Conservation (phyloP, 2,888 invertebrate species). For the Dichetophora obliterata region DNA sequence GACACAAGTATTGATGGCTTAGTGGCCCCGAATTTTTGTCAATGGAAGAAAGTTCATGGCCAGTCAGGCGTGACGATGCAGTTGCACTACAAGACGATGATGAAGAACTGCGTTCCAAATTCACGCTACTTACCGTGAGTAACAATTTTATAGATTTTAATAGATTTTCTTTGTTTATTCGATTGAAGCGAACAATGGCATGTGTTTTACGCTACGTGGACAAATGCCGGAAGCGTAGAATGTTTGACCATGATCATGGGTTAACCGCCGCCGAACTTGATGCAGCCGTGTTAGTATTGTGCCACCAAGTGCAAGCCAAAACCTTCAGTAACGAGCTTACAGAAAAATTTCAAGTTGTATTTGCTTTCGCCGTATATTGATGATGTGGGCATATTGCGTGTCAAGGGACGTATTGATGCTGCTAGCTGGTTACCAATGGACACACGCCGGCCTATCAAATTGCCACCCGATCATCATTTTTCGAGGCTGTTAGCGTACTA, state of each 20-base stretch:
- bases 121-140: neutral
- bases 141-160: neutral
- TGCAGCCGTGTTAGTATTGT: neutral
- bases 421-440: constrained; percentile 42
- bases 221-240: neutral
- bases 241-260: neutral
- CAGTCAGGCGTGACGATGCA: neutral
- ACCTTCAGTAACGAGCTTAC: neutral
- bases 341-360: neutral
- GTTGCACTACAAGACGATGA: neutral
- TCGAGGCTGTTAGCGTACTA: constrained; percentile 32
- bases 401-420: constrained; percentile 37
- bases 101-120: neutral
- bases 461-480: constrained; percentile 42
- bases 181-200: constrained; percentile 6
- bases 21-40: neutral
- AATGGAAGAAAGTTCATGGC: neutral
- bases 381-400: neutral
- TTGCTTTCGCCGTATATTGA: neutral
- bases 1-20: neutral
- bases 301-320: constrained; percentile 11
- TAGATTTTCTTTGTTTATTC: constrained; percentile 5
- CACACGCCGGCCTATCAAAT: constrained; percentile 37
- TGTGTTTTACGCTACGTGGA: neutral
- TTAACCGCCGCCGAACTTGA: constrained; percentile 4